Percentiles rank a stretch among this genome's conserved stretches.
Evolutionary conservation across 2,888 invertebrate genomes (phyloP).

Genomic region (Cyclophora albipunctata): DNA sequence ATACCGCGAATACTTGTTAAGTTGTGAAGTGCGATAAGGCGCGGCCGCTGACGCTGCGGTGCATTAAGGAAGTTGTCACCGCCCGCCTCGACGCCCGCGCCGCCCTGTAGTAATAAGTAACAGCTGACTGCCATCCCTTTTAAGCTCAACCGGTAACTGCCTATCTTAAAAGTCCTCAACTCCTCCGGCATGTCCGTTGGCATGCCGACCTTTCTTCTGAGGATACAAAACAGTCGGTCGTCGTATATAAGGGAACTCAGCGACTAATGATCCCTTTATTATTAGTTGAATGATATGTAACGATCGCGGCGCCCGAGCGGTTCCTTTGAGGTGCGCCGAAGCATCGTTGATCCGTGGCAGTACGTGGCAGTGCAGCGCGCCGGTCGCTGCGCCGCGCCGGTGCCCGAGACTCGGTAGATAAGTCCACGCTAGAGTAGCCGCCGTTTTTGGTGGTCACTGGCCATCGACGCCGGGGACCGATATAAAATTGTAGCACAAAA

Average conservation of each 20-base stretch:
- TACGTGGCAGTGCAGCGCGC: constrained; percentile 35
- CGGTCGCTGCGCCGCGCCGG: constrained; percentile 21
- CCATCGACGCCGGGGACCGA: constrained; percentile 33
- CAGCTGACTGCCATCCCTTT: constrained; percentile 64
- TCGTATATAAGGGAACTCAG: constrained; percentile 28
- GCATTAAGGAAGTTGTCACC: constrained; percentile 51
- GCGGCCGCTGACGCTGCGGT: constrained; percentile 63
- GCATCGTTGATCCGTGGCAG: constrained; percentile 41
- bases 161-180: constrained; percentile 47
- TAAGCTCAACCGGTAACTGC: constrained; percentile 54
- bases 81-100: constrained; percentile 64
- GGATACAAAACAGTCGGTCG: constrained; percentile 28
- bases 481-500: constrained; percentile 66
- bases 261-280: constrained; percentile 25
- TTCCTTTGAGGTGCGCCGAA: constrained; percentile 32
- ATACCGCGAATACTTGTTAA: constrained; percentile 81
- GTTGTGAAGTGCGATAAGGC: constrained; percentile 75
- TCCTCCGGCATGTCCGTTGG: constrained; percentile 43
- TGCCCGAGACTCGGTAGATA: constrained; percentile 30
- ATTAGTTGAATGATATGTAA: constrained; percentile 11
- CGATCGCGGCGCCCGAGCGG: constrained; percentile 24
- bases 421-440: constrained; percentile 51
- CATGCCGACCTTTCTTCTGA: constrained; percentile 40
- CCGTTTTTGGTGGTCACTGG: constrained; percentile 44
- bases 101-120: constrained; percentile 68